Conservation (phyloP, 2,113 vertebrate genomes). For the Odocoileus virginianus region DNA sequence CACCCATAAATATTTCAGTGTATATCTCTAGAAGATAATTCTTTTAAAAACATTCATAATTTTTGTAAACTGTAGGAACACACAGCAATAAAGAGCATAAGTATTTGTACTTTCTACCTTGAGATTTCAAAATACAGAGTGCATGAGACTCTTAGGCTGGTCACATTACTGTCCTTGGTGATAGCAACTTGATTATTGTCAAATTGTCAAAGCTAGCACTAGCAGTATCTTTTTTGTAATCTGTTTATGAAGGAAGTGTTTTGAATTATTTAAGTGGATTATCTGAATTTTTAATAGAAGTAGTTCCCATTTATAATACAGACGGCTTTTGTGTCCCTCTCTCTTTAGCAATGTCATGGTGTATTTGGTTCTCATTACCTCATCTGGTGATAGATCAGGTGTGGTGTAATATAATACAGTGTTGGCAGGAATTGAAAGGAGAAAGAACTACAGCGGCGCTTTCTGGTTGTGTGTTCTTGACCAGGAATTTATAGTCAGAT, state of each 20-base stretch:
- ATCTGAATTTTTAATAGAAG: constrained; percentile 53
- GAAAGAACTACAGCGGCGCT: neutral
- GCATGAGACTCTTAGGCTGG: neutral
- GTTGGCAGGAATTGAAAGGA: neutral
- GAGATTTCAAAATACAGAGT: constrained; percentile 4
- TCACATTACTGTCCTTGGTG: neutral
- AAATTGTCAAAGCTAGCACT: neutral
- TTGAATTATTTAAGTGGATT: constrained; percentile 48
- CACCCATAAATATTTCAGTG: neutral
- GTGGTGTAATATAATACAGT: neutral
- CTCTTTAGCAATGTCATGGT: neutral
- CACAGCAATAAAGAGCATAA: neutral
- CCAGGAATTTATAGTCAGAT: neutral
- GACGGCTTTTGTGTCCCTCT: neutral
- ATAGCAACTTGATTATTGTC: neutral
- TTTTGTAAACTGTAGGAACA: neutral
- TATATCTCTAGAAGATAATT: neutral
- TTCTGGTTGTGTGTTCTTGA: neutral
- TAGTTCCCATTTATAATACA: constrained; percentile 2
- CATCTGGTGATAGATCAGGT: constrained; percentile 15
- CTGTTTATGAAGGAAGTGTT: constrained; percentile 2
- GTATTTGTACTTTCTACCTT: constrained; percentile 21
- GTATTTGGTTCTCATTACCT: constrained; percentile 12
- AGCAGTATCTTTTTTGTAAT: neutral
- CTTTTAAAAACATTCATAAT: neutral